phyloP scores from a whole-genome alignment of 2,113 vertebrate genomes.

The Stomatorhinus ivindoensis region DNA sequence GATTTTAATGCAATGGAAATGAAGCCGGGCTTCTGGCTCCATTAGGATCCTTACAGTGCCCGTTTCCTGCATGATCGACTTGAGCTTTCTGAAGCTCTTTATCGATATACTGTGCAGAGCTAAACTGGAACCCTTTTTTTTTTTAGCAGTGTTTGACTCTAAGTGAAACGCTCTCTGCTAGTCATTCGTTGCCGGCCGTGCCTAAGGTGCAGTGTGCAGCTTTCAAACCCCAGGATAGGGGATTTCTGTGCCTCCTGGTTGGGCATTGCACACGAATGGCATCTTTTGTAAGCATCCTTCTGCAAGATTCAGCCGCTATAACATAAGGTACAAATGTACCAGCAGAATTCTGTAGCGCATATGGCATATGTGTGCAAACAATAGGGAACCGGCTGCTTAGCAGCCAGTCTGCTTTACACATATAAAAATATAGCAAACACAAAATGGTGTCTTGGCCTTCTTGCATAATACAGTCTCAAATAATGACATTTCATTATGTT shows the following conservation, averaged over 20 bases:
- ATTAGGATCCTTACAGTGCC: neutral
- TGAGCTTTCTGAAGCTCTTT: neutral
- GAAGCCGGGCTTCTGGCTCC: neutral
- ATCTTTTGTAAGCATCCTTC: neutral
- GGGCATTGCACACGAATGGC: neutral
- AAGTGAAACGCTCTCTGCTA: neutral
- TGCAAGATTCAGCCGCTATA: neutral
- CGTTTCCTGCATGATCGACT: neutral
- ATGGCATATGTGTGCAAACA: neutral
- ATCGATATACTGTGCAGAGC: neutral
- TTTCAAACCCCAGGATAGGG: neutral
- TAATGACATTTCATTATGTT: neutral
- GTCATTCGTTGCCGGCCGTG: neutral
- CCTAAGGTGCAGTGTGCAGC: neutral
- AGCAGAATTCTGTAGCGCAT: slow-evolving; percentile 1
- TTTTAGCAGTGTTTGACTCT: neutral
- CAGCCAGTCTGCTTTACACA: neutral
- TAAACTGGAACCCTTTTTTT: neutral
- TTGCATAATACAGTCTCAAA: neutral
- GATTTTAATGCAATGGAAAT: neutral
- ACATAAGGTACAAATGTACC: slow-evolving; percentile 6
- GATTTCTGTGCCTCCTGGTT: neutral
- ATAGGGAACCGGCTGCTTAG: neutral
- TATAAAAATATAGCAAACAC: neutral
- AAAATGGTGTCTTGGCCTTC: neutral